Evolutionary conservation across 2,888 invertebrate genomes (phyloP).

Genomic region (Mylabris sibirica): DNA sequence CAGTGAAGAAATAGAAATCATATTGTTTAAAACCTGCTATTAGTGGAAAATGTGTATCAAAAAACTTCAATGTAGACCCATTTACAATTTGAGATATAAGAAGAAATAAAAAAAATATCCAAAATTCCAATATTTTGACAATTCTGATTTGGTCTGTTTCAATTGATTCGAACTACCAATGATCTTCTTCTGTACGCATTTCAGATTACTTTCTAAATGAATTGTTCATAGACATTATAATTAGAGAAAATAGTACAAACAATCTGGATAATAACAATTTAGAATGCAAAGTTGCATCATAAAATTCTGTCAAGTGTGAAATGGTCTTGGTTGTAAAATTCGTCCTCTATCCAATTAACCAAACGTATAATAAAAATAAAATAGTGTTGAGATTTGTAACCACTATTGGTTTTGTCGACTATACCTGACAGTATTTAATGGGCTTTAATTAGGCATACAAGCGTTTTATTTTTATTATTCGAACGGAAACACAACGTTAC

Average conservation of each 20-base stretch:
- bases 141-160: too few relatives aligned
- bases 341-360: slow-evolving; percentile 10
- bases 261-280: background rate
- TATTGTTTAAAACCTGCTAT: too few relatives aligned
- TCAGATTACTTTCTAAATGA: background rate
- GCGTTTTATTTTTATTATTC: slow-evolving; percentile 16
- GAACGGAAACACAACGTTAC: background rate
- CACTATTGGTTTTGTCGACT: slow-evolving; percentile 14
- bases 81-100: too few relatives aligned
- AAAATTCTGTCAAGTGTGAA: slow-evolving; percentile 8
- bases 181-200: too few relatives aligned
- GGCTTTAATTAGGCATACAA: slow-evolving; percentile 14
- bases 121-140: too few relatives aligned
- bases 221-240: background rate
- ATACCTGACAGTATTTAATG: slow-evolving; percentile 14
- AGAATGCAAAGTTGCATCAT: slow-evolving; percentile 4
- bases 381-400: background rate
- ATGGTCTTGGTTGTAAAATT: slow-evolving; percentile 4
- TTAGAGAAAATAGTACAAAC: background rate
- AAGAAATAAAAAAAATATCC: too few relatives aligned
- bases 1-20: too few relatives aligned
- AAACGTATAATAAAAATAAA: slow-evolving; percentile 11
- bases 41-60: too few relatives aligned
- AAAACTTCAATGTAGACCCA: too few relatives aligned
- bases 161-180: too few relatives aligned